Conservation (phyloP, 2,888 invertebrate species). For the Aleiodes alternator region DNA sequence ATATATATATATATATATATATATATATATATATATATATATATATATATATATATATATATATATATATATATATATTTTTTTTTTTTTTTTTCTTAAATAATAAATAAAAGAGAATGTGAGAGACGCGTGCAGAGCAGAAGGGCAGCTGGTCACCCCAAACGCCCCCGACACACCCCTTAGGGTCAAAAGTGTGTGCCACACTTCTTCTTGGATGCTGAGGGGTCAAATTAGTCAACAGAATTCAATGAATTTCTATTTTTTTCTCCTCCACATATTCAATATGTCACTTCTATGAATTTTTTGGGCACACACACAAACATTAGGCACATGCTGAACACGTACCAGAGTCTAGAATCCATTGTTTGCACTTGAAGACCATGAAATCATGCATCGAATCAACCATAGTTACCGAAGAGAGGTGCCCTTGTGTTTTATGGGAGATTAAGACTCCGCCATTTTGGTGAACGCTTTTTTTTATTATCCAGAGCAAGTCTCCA, state of each 20-base stretch:
- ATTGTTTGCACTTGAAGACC: no score
- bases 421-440: neutral
- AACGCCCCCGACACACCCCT: conserved; percentile 73
- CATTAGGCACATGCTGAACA: no score
- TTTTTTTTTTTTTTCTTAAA: neutral
- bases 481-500: conserved; percentile 14
- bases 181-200: conserved; percentile 47
- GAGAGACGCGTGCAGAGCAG: conserved; percentile 57
- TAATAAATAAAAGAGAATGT: conserved; percentile 19
- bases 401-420: neutral
- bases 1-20: no score
- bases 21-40: no score
- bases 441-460: conserved; percentile 18
- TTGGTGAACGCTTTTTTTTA: conserved; percentile 24
- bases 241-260: conserved; percentile 19
- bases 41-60: no score
- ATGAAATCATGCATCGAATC: conserved; percentile 2
- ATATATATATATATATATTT: no score
- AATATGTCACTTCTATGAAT: conserved; percentile 22
- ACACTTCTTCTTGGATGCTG: conserved; percentile 18
- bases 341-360: no score
- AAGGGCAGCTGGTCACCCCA: conserved; percentile 61
- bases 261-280: neutral
- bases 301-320: neutral
- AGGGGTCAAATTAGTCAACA: conserved; percentile 20